phyloP scores from a whole-genome alignment of 2,113 vertebrate genomes.

The Promerops cafer region DNA sequence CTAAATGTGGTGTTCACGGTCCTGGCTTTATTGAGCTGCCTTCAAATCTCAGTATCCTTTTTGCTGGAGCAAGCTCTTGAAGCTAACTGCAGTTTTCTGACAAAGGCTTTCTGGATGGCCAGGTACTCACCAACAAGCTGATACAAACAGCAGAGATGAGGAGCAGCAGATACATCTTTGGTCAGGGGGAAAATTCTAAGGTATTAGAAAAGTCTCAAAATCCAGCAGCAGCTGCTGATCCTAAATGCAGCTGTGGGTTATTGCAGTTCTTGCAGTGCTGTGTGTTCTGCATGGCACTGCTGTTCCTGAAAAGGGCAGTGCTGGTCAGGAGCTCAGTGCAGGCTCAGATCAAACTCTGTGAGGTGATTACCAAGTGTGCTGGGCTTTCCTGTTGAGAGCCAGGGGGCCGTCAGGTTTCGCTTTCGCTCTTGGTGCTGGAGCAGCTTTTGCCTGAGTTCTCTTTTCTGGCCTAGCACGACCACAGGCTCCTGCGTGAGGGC shows the following conservation, averaged over 20 bases:
- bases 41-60: neutral
- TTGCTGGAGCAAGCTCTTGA: neutral
- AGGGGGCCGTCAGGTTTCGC: neutral
- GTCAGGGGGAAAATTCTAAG: neutral
- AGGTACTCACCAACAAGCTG: neutral
- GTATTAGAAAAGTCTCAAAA: neutral
- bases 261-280: neutral
- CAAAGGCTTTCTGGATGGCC: neutral
- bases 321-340: rapidly evolving
- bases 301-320: rapidly evolving
- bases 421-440: neutral
- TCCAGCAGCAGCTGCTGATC: neutral
- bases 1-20: neutral
- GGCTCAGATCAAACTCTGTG: neutral
- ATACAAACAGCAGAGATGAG: neutral
- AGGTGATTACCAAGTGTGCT: neutral
- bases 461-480: neutral
- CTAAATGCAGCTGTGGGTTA: neutral
- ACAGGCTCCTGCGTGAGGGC: neutral
- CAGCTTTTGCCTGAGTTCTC: neutral
- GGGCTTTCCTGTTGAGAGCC: neutral
- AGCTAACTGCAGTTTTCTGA: neutral
- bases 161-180: neutral
- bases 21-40: neutral
- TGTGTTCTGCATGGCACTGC: neutral